These are phyloP conservation scores for Nixonia krombeini DNA, from an alignment of 1,140 invertebrate genomes.

Conservation along the genomic window DNA sequence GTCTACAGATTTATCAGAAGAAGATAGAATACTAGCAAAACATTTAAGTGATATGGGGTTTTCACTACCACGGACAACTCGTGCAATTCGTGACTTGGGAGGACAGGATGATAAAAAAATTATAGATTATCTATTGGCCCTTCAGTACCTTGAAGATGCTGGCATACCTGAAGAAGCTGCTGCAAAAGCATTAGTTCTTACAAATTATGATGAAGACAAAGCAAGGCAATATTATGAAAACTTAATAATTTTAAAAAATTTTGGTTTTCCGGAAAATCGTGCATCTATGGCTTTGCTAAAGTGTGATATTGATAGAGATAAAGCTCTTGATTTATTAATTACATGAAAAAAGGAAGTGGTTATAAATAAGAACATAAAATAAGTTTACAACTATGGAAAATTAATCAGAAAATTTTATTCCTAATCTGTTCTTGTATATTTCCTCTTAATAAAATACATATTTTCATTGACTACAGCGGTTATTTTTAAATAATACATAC, in stretches of 20 bases:
- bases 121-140: constrained; percentile 65
- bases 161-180: constrained; percentile 78
- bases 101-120: constrained; percentile 87
- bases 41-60: constrained; percentile 89
- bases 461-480: constrained; percentile 3
- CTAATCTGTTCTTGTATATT: constrained; percentile 3
- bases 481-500: too few species aligned
- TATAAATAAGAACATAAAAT: not conserved
- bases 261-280: constrained; percentile 85
- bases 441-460: not conserved
- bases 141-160: constrained; percentile 75
- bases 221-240: constrained; percentile 73
- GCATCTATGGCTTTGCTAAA: constrained; percentile 82
- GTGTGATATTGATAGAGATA: constrained; percentile 87
- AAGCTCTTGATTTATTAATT: constrained; percentile 87
- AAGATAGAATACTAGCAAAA: constrained; percentile 78
- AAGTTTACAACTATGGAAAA: not conserved
- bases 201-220: constrained; percentile 69
- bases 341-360: too few species aligned
- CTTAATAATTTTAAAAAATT: constrained; percentile 80
- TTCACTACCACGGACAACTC: constrained; percentile 80
- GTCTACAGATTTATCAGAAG: constrained; percentile 58
- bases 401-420: not conserved
- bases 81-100: constrained; percentile 81
- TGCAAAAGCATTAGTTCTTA: constrained; percentile 71